Evolutionary conservation across 2,888 invertebrate species (phyloP), one percentile per base, ranked within the genome.

Genomic region (Thecophora atra): DNA sequence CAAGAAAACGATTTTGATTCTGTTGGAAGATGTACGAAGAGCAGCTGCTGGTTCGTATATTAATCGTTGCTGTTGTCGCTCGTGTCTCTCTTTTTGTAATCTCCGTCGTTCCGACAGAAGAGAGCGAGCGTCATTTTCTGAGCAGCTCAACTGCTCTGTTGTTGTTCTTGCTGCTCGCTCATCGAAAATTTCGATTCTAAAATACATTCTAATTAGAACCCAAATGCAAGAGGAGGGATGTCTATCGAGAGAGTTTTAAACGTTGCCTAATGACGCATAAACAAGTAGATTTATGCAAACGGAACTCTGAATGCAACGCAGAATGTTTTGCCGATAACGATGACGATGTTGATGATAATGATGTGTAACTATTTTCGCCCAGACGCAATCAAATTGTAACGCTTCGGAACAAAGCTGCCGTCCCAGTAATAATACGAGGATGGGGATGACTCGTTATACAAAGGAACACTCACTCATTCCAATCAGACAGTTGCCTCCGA

Each of bases 191-290:
- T n/a, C n/a, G n/a, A n/a, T n/a, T n/a, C n/a, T n/a, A n/a, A n/a
- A n/a, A n/a, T n/a, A n/a, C n/a, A n/a, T n/a, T n/a, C n/a, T n/a
- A n/a, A n/a, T n/a, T n/a, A n/a, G n/a, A n/a, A n/a, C n/a, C n/a
- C n/a, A n/a, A n/a, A n/a, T n/a, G 6, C 37, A 11, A 19, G 8
- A 54, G 21, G 54, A 51, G 8, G 65, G 65, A 65, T 52, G 28
- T 28, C 51, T 21, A 42, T 51, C 56, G 62, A 69, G 19, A 37
- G 5, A 11, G 54, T 62, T 69, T 69, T 62, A 42, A 44, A 47
- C 62, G 62, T 26, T 60, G 60, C 70, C 42, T 71, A 71, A 64
- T 71, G 64, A 28, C 19, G 64, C 44, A 71, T 56, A 71, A n/a
- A 52, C 64, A 71, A 64, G 63, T 56, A 64, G 64, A 64, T 71